phyloP scores from a whole-genome alignment of 1,140 invertebrate genomes.

The Macrosteles quadrilineatus region DNA sequence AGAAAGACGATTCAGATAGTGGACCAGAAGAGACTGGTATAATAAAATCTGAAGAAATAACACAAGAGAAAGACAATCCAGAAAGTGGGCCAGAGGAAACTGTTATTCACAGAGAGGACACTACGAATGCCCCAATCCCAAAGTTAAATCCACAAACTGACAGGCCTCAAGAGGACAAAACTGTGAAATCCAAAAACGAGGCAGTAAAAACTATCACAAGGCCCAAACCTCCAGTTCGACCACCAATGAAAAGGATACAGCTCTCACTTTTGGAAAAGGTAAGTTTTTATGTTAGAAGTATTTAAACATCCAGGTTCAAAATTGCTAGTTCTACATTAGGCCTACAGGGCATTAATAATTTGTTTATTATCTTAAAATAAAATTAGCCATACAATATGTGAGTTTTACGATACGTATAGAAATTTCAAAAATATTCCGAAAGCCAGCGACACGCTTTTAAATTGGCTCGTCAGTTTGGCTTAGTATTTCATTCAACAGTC shows the following conservation, averaged over 20 bases:
- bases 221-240: not conserved
- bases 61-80: not conserved
- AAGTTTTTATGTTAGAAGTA: not conserved
- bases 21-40: not conserved
- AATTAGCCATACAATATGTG: too few species aligned
- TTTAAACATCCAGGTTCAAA: too few species aligned
- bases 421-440: too few species aligned
- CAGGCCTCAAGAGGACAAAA: not conserved
- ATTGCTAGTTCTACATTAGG: too few species aligned
- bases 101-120: conserved; percentile 7
- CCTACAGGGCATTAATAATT: too few species aligned
- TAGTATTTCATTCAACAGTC: too few species aligned
- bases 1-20: not conserved
- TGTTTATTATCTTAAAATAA: too few species aligned
- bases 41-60: too few species aligned
- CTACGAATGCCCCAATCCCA: not conserved
- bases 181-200: not conserved
- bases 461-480: too few species aligned
- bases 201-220: not conserved
- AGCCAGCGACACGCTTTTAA: too few species aligned
- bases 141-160: not conserved
- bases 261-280: conserved; percentile 34
- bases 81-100: conserved; percentile 24
- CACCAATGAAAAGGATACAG: not conserved
- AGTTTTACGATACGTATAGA: too few species aligned